Conservation (phyloP, 1,140 invertebrate genomes). For the Atopsyche davidsoni region DNA sequence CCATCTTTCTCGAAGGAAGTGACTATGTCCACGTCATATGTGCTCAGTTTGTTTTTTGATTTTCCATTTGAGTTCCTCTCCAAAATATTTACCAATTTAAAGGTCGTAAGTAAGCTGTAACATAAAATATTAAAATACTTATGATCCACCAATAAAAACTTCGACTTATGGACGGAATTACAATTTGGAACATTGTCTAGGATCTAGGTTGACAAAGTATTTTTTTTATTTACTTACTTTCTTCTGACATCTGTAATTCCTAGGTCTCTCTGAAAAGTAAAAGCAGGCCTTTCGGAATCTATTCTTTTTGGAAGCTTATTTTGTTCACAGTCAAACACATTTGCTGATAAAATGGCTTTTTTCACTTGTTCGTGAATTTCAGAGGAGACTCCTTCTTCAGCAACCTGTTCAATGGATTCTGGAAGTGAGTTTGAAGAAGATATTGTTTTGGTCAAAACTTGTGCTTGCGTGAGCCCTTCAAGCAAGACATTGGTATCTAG, state of each 20-base stretch:
- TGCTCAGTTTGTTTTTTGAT: conserved; percentile 48
- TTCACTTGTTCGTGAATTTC: conserved; percentile 51
- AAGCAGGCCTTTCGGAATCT: conserved; percentile 62
- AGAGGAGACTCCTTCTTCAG: conserved; percentile 42
- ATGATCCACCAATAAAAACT: too few relatives aligned
- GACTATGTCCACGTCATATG: conserved; percentile 52
- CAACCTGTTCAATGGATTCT: conserved; percentile 38
- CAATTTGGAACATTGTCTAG: too few relatives aligned
- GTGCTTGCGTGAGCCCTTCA: conserved; percentile 65
- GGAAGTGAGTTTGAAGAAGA: conserved; percentile 57
- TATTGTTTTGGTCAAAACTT: conserved; percentile 68
- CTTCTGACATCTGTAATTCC: conserved; percentile 64
- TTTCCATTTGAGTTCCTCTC: conserved; percentile 56
- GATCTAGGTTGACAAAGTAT: too few relatives aligned
- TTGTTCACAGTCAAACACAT: conserved; percentile 73
- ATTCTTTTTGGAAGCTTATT: conserved; percentile 66
- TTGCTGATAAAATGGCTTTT: conserved; percentile 60
- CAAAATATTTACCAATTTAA: conserved; percentile 64
- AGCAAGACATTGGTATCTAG: conserved; percentile 59
- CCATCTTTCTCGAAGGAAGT: conserved; percentile 55
- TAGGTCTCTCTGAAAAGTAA: conserved; percentile 61
- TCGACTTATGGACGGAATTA: too few relatives aligned
- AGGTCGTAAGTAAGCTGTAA: conserved; percentile 59
- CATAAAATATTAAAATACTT: too few relatives aligned
- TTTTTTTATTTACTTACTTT: conserved; percentile 65